Evolutionary conservation across 2,888 invertebrate species (phyloP), one percentile per base, ranked within the genome.

Genomic region (Baccha elongata): DNA sequence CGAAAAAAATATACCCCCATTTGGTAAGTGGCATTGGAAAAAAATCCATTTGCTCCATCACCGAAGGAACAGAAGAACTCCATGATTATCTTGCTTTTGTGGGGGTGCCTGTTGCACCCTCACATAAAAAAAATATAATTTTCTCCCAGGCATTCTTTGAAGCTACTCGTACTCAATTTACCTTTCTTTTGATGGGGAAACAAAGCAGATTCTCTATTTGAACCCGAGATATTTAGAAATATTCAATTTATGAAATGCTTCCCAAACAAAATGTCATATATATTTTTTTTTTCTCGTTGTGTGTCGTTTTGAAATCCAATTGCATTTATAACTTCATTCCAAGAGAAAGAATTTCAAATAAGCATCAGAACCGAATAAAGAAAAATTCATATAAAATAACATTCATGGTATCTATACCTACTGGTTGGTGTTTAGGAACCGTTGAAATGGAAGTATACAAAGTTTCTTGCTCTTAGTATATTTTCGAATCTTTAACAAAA

Each of bases 221-320:
- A 52, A 52, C n/a, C 0, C 29, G n/a, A 53, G 8, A 35, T 35
- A 35, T 53, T 35, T 19, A 53, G 19, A 7, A 53, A 35, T 40
- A 58, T 58, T 58, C 23, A 58, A 58, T 58, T 58, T 58, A 23
- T 15, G 23, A 53, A 55, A 37, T 40, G 55, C 55, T 23, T 55
- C 37, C 23, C 40, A 13, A 58, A 13, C 6, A 26, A 40, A 40
- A 32, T 7, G 29, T 32, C 8, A 32, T 32, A 7, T 32, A 32
- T 32, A 7, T 32, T 8, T 32, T 32, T 10, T 21, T 21, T 37
- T 11, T n/a, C 4, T 32, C n/a, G 1, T 52, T 17, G 11, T 46
- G 11, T 26, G 13, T 48, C 8, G 8, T 40, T 15, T 52, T 7
- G 15, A 26, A 40, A 58, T 58, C 58, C 23, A 58, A 58, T 58